Percentiles rank a stretch among this genome's conserved stretches.
These are phyloP conservation scores for Thryonomys swinderianus DNA, from an alignment of 2,113 vertebrate genomes.

Conservation along the genomic window DNA sequence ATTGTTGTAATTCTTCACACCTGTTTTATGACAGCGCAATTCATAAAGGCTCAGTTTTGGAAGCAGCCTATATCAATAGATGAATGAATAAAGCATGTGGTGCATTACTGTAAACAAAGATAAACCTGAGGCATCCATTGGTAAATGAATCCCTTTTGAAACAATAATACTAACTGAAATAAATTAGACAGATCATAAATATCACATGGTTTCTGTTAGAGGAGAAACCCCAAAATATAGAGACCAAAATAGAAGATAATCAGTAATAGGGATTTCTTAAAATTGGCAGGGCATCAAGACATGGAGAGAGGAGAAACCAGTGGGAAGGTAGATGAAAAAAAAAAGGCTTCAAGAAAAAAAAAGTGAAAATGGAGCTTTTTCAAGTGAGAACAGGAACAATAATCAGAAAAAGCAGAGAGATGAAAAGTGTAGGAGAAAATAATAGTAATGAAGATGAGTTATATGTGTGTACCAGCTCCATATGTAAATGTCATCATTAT, in stretches of 20 bases:
- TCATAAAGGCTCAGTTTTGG: not conserved
- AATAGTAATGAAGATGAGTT: not conserved
- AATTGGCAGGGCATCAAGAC: not conserved
- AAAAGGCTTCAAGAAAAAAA: not conserved
- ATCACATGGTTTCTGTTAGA: not conserved
- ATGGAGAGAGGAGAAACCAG: not conserved
- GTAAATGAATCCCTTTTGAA: not conserved
- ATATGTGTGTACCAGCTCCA: not conserved
- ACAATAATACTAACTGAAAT: not conserved
- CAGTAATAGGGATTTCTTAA: not conserved
- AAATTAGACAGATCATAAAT: not conserved
- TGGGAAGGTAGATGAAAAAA: not conserved
- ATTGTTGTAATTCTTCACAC: not conserved
- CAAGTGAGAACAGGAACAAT: not conserved
- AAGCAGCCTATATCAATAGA: not conserved
- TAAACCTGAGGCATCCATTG: not conserved
- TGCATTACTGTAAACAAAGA: not conserved
- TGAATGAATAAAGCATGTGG: not conserved
- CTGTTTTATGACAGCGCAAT: not conserved
- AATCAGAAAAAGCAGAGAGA: not conserved
- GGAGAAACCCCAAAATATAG: not conserved
- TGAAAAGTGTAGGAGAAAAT: too few species aligned
- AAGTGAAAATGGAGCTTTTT: not conserved
- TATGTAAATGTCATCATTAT: not conserved
- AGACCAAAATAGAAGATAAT: not conserved